Percentiles rank a stretch among this genome's conserved stretches.
Conservation (phyloP, 2,797 vertebrate genomes). For the Malurus splendens region DNA sequence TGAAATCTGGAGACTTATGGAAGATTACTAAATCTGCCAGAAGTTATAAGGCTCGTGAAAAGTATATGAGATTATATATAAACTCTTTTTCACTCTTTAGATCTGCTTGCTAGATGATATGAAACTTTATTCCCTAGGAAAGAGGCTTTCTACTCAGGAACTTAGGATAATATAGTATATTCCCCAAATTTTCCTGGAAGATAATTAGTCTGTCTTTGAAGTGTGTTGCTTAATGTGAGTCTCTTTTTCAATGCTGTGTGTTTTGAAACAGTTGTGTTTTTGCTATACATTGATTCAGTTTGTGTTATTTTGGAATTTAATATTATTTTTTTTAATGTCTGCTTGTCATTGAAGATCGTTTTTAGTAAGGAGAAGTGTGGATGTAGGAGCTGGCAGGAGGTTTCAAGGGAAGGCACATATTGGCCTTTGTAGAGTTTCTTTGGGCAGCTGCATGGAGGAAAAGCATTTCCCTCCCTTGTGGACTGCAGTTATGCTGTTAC, state of each 20-base stretch:
- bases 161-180: background rate
- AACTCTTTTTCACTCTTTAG: background rate
- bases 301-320: background rate
- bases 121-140: background rate
- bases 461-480: background rate
- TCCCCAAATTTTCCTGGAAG: background rate
- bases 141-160: background rate
- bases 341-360: accelerated
- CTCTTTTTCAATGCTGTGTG: background rate
- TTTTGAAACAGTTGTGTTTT: background rate
- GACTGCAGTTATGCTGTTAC: background rate
- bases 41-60: constrained; percentile 7
- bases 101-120: background rate
- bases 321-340: background rate
- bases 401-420: background rate
- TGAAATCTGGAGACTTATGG: background rate
- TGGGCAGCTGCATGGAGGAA: background rate
- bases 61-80: background rate
- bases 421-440: background rate
- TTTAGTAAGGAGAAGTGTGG: background rate
- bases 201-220: background rate
- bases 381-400: background rate
- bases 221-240: background rate
- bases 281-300: background rate
- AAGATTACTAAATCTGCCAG: constrained; percentile 18